A percentile compares a stretch with the other conserved stretches of the same genome.
These are phyloP conservation scores for Jacana jacana DNA, from an alignment of 2,113 vertebrate genomes.

Conservation along the genomic window DNA sequence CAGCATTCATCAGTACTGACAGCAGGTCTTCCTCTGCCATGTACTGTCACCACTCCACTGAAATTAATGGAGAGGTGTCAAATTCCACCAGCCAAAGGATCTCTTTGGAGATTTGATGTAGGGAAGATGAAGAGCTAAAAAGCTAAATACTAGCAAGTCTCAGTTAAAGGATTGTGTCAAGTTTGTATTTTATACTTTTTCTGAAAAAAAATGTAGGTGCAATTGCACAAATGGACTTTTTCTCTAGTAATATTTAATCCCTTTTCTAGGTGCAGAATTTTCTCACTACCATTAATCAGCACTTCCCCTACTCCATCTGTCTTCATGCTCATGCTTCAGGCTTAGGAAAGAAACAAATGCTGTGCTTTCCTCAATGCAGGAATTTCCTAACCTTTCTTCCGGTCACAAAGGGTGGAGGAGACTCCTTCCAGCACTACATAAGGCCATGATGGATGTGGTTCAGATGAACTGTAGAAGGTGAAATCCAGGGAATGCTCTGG, in stretches of 20 bases:
- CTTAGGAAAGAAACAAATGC: not conserved
- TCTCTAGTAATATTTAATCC: not conserved
- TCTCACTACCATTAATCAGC: not conserved
- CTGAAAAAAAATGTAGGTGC: not conserved
- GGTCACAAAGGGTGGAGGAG: not conserved
- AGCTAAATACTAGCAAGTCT: not conserved
- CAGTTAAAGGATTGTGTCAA: not conserved
- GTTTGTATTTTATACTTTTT: not conserved
- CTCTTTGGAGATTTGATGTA: not conserved
- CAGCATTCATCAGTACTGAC: not conserved
- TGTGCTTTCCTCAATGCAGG: not conserved
- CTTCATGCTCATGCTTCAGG: not conserved
- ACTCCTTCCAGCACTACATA: not conserved
- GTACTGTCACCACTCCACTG: not conserved
- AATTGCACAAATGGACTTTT: not conserved
- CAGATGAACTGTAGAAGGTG: not conserved
- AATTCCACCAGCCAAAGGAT: not conserved
- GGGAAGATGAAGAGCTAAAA: not conserved
- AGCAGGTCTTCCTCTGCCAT: not conserved
- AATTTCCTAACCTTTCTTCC: rapidly evolving
- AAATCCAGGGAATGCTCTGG: not conserved
- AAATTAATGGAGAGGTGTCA: not conserved
- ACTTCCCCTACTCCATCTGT: not conserved
- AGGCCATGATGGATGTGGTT: not conserved
- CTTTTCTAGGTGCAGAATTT: not conserved